phyloP scores from a whole-genome alignment of 2,797 vertebrate genomes.

The Pangasius larnaudii region DNA sequence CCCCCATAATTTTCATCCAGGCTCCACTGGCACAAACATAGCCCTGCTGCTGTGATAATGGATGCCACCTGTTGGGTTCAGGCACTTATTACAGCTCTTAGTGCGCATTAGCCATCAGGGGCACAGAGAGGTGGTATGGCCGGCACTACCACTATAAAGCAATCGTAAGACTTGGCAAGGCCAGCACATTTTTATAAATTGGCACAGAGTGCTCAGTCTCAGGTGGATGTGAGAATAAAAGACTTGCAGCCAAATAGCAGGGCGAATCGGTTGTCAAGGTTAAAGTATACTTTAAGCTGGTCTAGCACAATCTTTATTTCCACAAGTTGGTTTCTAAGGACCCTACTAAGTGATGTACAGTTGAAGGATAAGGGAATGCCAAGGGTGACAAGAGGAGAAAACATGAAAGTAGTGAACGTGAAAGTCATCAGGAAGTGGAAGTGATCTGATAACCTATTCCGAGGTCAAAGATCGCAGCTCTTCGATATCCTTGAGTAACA shows the following conservation, averaged over 20 bases:
- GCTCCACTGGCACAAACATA: conserved; percentile 32
- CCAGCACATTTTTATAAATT: conserved; percentile 66
- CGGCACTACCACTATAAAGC: conserved; percentile 41
- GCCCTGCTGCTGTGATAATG: conserved; percentile 67
- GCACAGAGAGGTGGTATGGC: conserved; percentile 54
- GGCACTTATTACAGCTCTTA: conserved; percentile 65
- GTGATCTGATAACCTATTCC: conserved; percentile 70
- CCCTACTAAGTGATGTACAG: conserved; percentile 53
- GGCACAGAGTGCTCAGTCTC: conserved; percentile 66
- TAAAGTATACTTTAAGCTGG: conserved; percentile 4
- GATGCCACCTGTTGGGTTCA: conserved; percentile 76
- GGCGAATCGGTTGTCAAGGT: conserved; percentile 66
- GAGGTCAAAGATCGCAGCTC: conserved; percentile 77
- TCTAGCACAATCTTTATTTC: conserved; percentile 3
- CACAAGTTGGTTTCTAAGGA: conserved; percentile 46
- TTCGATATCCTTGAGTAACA: conserved; percentile 74
- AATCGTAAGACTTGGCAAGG: conserved; percentile 53
- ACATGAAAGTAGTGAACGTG: conserved; percentile 70
- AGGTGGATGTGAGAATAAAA: conserved; percentile 63
- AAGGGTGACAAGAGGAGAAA: conserved; percentile 63
- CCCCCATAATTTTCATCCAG: conserved; percentile 39
- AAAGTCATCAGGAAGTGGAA: conserved; percentile 37
- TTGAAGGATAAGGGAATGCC: conserved; percentile 45
- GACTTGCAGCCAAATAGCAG: conserved; percentile 53
- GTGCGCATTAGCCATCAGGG: conserved; percentile 60